These are phyloP conservation scores for Grammomys surdaster DNA, from an alignment of 2,113 vertebrate genomes.

Conservation along the genomic window DNA sequence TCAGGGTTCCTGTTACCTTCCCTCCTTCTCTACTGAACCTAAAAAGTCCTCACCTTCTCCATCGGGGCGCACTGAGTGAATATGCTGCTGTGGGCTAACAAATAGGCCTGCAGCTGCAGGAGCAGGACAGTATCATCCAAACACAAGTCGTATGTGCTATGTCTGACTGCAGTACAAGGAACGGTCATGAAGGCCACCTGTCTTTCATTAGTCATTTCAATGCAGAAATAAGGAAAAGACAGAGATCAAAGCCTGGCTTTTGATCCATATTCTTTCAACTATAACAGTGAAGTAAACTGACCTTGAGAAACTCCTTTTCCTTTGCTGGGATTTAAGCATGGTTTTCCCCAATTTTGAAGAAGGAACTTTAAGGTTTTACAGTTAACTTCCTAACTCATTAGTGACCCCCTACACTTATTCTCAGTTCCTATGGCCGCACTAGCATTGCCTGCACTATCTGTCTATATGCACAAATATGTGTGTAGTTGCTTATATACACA, in stretches of 20 bases:
- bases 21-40: neutral
- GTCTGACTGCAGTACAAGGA: neutral
- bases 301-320: conserved; percentile 34
- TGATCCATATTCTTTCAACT: conserved; percentile 13
- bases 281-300: neutral
- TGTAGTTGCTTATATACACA: neutral
- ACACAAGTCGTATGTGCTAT: neutral
- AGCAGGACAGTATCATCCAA: neutral
- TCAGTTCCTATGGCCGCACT: neutral
- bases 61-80: neutral
- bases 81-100: neutral
- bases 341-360: neutral
- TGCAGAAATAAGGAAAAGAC: neutral
- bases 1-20: neutral
- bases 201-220: neutral
- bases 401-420: neutral
- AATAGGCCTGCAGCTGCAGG: neutral
- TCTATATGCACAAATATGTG: neutral
- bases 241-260: conserved; percentile 2
- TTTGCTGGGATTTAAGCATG: conserved; percentile 8
- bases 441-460: neutral
- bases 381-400: neutral
- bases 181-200: neutral
- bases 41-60: neutral
- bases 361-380: neutral